Evolutionary conservation across 2,888 invertebrate species (phyloP).

Genomic region (Micropterix aruncella): DNA sequence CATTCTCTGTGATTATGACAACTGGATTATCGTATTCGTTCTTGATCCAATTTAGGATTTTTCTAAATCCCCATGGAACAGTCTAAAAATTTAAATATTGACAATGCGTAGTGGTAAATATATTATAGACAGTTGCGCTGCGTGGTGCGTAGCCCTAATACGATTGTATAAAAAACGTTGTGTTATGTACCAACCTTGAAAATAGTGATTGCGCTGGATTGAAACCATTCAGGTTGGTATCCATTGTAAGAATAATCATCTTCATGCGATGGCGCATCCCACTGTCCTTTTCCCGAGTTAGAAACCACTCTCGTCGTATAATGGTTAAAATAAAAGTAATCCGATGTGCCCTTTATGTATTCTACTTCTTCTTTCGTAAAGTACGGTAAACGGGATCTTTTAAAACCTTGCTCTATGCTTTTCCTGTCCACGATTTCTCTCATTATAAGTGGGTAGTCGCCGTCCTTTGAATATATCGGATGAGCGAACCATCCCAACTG

Average conservation of each 20-base stretch:
- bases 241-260: not conserved
- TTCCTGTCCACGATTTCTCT: not conserved
- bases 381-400: not conserved
- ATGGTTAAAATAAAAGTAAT: not conserved
- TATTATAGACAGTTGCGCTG: not conserved
- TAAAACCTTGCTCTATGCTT: not conserved
- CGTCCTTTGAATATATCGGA: not conserved
- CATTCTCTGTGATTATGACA: not conserved
- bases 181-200: not conserved
- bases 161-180: too few species aligned
- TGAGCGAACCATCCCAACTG: not conserved
- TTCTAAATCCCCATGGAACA: conserved; percentile 1
- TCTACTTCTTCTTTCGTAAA: not conserved
- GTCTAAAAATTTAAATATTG: not conserved
- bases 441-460: not conserved
- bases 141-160: too few species aligned
- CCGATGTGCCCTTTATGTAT: not conserved
- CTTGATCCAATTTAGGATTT: not conserved
- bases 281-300: not conserved
- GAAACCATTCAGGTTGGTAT: not conserved
- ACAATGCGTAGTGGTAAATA: not conserved
- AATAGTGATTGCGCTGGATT: not conserved
- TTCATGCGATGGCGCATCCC: not conserved
- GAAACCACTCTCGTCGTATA: not conserved
- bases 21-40: not conserved